These are phyloP conservation scores for Dasysyrphus albostriatus DNA, from an alignment of 2,888 invertebrate species.

Conservation along the genomic window DNA sequence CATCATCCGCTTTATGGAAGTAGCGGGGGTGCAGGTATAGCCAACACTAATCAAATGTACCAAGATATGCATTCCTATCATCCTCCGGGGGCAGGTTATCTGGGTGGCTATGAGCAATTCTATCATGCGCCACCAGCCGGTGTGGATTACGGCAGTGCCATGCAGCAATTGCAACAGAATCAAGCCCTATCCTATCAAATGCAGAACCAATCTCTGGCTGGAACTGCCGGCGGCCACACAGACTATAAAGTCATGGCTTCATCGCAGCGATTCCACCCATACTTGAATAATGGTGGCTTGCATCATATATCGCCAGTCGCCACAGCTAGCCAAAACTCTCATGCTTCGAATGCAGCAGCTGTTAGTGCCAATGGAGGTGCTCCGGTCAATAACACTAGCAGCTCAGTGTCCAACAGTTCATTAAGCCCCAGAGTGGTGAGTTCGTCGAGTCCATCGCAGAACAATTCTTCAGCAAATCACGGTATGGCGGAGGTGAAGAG, in stretches of 20 bases:
- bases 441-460: conserved; percentile 83
- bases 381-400: conserved; percentile 72
- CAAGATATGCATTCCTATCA: conserved; percentile 78
- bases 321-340: conserved; percentile 42
- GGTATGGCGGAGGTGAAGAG: conserved; percentile 65
- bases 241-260: conserved; percentile 72
- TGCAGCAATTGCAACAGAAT: conserved; percentile 69
- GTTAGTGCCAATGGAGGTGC: conserved; percentile 52
- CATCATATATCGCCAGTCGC: conserved; percentile 54
- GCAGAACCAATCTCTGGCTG: conserved; percentile 58
- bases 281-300: conserved; percentile 78
- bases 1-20: conserved; percentile 66
- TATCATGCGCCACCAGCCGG: conserved; percentile 80
- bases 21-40: conserved; percentile 71
- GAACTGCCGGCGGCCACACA: conserved; percentile 34
- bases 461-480: conserved; percentile 56
- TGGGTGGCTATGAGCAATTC: conserved; percentile 83
- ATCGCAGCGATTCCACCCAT: conserved; percentile 81
- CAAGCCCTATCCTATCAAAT: conserved; percentile 64
- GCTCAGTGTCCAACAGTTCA: conserved; percentile 78
- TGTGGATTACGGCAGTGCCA: conserved; percentile 77
- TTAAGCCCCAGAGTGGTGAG: conserved; percentile 83
- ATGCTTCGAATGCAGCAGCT: conserved; percentile 31
- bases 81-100: conserved; percentile 78
- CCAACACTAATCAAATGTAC: conserved; percentile 73